phyloP scores from a whole-genome alignment of 2,113 vertebrate genomes.

The Zootoca vivipara region DNA sequence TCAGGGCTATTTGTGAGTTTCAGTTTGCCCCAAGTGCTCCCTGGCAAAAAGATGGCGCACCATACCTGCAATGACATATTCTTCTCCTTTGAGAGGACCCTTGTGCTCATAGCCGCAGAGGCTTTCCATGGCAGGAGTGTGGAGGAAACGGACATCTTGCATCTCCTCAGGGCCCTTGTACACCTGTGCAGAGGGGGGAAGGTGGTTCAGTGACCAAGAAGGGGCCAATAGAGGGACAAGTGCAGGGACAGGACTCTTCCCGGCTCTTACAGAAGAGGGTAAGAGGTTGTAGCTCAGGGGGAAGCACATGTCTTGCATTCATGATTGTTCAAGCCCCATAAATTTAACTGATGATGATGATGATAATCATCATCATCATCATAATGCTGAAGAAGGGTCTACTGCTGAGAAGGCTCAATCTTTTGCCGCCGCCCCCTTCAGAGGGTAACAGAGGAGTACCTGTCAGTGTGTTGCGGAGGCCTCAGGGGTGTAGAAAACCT shows the following conservation, averaged over 20 bases:
- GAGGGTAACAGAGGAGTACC: neutral
- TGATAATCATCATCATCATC: neutral
- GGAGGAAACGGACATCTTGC: conserved; percentile 44
- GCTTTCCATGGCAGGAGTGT: conserved; percentile 63
- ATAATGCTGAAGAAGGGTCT: too few species aligned
- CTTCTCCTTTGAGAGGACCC: conserved; percentile 54
- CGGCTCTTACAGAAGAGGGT: too few species aligned
- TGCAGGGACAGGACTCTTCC: neutral
- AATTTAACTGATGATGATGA: neutral
- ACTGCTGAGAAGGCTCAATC: too few species aligned
- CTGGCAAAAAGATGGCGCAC: neutral
- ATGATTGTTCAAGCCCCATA: neutral
- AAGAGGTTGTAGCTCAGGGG: too few species aligned
- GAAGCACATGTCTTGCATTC: too few species aligned
- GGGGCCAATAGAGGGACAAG: neutral
- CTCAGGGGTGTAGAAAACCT: neutral
- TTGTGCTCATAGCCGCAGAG: conserved; percentile 66
- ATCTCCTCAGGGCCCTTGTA: conserved; percentile 60
- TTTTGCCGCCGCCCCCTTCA: too few species aligned
- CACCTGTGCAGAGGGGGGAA: conserved; percentile 51
- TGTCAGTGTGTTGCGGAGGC: neutral
- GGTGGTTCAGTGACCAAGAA: neutral
- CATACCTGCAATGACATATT: conserved; percentile 69
- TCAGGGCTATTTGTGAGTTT: neutral
- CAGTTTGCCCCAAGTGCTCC: neutral